These are phyloP conservation scores for Patiria miniata DNA, from an alignment of 35 echinoderm and acorn worm species.

Conservation along the genomic window DNA sequence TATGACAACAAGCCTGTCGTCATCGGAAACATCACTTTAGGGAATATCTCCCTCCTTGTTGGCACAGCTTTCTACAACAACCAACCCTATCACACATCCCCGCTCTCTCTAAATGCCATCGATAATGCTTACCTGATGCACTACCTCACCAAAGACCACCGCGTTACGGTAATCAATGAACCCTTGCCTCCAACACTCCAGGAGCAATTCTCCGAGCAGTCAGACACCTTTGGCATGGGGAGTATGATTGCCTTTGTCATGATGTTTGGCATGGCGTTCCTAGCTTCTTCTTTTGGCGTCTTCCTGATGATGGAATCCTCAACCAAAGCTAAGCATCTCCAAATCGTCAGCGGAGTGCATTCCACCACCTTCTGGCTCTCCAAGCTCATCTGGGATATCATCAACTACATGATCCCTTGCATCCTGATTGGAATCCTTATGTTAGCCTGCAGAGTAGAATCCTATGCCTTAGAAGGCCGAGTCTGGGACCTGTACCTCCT, in stretches of 20 bases:
- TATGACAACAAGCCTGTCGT: not conserved
- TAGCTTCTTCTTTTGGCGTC: conserved; percentile 77
- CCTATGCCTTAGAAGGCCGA: conserved; percentile 57
- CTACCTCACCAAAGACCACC: conserved; percentile 45
- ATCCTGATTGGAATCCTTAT: conserved; percentile 55
- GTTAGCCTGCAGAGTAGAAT: conserved; percentile 34
- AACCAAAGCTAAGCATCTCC: conserved; percentile 83
- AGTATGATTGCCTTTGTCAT: conserved; percentile 71
- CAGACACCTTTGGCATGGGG: conserved; percentile 46
- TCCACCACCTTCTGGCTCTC: conserved; percentile 86
- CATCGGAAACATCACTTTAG: not conserved
- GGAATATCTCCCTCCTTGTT: not conserved
- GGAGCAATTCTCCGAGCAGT: conserved; percentile 49
- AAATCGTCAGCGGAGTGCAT: conserved; percentile 80
- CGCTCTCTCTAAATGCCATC: conserved; percentile 56
- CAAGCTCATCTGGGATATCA: conserved; percentile 69
- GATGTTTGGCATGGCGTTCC: conserved; percentile 68
- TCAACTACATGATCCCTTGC: conserved; percentile 77
- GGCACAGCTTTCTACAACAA: conserved; percentile 76
- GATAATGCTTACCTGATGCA: conserved; percentile 69
- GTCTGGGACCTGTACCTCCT: conserved; percentile 55
- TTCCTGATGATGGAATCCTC: conserved; percentile 75
- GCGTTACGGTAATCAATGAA: conserved; percentile 67
- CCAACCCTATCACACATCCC: conserved; percentile 73
- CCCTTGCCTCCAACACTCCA: conserved; percentile 72